Conservation (phyloP, 1,140 invertebrate genomes). For the Pogonomyrmex barbatus region DNA sequence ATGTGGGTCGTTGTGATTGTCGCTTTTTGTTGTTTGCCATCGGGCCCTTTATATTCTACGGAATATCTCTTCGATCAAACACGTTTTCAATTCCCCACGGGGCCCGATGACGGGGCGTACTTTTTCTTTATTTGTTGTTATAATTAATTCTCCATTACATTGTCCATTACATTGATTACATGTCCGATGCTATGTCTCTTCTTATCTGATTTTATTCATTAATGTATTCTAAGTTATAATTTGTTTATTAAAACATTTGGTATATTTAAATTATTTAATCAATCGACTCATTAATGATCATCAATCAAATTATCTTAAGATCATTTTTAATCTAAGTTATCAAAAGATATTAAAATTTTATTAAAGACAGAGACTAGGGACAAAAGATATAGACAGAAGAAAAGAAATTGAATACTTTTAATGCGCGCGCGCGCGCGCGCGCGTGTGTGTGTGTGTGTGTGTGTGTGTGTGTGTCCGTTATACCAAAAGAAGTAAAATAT, state of each 20-base stretch:
- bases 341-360: no score
- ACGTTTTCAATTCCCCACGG: slow-evolving; percentile 32
- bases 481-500: no score
- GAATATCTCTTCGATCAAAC: slow-evolving; percentile 49
- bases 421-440: no score
- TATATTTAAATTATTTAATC: background rate
- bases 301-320: no score
- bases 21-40: slow-evolving; percentile 51
- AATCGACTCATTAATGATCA: background rate
- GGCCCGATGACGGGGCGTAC: slow-evolving; percentile 3
- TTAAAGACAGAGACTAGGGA: no score
- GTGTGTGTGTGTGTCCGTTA: no score
- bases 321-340: no score
- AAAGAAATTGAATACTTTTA: no score
- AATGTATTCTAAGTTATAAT: background rate
- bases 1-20: slow-evolving; percentile 30
- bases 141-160: background rate
- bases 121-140: background rate
- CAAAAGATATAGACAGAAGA: no score
- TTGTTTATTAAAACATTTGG: slow-evolving; percentile 1
- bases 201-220: background rate
- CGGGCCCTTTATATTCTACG: slow-evolving; percentile 47
- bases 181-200: background rate
- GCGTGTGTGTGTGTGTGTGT: no score
- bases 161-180: no score